Evolutionary conservation across 2,113 vertebrate genomes (phyloP).

Genomic region (Diphyllodes magnificus): DNA sequence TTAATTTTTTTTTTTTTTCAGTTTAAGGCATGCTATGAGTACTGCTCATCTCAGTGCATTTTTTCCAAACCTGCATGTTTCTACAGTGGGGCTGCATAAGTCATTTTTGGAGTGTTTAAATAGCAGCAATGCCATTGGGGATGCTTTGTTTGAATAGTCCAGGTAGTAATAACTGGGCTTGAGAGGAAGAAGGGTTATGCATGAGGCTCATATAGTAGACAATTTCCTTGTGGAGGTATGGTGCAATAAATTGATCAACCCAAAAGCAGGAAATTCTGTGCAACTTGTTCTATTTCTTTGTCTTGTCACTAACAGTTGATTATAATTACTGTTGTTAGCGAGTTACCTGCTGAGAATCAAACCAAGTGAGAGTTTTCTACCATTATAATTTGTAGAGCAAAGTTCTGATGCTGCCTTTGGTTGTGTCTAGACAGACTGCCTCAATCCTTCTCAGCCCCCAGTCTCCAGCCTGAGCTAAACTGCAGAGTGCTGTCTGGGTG

Average conservation of each 20-base stretch:
- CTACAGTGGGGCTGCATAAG: not conserved
- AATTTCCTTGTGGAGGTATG: not conserved
- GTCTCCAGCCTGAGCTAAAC: not conserved
- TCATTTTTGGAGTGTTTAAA: not conserved
- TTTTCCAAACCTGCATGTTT: not conserved
- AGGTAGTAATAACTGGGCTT: not conserved
- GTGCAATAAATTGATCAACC: not conserved
- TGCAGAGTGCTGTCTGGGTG: not conserved
- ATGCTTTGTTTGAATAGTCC: not conserved
- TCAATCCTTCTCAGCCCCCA: not conserved
- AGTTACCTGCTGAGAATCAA: not conserved
- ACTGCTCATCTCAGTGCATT: not conserved
- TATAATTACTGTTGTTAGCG: not conserved
- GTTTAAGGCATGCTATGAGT: not conserved
- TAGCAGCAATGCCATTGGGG: not conserved
- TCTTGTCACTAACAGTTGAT: not conserved
- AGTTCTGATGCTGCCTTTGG: not conserved
- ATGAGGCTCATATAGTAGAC: not conserved
- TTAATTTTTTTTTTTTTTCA: not conserved
- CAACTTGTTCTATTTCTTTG: not conserved
- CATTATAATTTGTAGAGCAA: not conserved
- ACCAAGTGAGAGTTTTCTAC: not conserved
- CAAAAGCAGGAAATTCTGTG: not conserved
- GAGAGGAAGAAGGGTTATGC: not conserved
- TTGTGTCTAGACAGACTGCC: not conserved